A percentile compares a stretch with the other conserved stretches of the same genome.
phyloP scores from a whole-genome alignment of 2,113 vertebrate genomes.

The Neolamprologus ventralis region DNA sequence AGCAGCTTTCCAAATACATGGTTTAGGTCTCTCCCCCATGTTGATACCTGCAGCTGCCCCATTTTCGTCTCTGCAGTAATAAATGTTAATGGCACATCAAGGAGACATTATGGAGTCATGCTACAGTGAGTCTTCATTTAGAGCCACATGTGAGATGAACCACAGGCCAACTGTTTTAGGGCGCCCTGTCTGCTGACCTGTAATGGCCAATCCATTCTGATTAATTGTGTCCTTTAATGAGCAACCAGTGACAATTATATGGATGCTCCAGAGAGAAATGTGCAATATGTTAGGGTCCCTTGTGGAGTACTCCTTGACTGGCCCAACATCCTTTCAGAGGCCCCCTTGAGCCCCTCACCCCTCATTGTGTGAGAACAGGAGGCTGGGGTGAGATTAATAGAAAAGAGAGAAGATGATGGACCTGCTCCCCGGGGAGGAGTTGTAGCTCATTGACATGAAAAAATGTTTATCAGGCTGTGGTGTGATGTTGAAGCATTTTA shows the following conservation, averaged over 20 bases:
- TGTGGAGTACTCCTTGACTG: conserved; percentile 69
- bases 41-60: background rate
- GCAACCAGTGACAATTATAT: conserved; percentile 82
- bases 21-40: background rate
- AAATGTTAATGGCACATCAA: conserved; percentile 48
- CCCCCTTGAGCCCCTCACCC: conserved; percentile 39
- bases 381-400: background rate
- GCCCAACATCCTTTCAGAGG: conserved; percentile 61
- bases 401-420: conserved; percentile 26
- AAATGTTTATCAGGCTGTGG: background rate
- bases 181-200: conserved; percentile 77
- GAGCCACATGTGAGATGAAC: conserved; percentile 71
- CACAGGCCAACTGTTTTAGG: conserved; percentile 80
- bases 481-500: background rate
- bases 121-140: conserved; percentile 82
- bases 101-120: conserved; percentile 72
- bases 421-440: background rate
- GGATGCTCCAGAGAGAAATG: conserved; percentile 64
- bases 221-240: conserved; percentile 85
- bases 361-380: background rate
- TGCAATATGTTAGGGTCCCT: conserved; percentile 72
- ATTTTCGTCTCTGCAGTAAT: background rate
- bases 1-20: background rate
- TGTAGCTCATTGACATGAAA: conserved; percentile 4
- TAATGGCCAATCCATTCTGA: conserved; percentile 83